Evolutionary conservation across 2,113 vertebrate genomes (phyloP).

Genomic region (Oophaga pumilio): DNA sequence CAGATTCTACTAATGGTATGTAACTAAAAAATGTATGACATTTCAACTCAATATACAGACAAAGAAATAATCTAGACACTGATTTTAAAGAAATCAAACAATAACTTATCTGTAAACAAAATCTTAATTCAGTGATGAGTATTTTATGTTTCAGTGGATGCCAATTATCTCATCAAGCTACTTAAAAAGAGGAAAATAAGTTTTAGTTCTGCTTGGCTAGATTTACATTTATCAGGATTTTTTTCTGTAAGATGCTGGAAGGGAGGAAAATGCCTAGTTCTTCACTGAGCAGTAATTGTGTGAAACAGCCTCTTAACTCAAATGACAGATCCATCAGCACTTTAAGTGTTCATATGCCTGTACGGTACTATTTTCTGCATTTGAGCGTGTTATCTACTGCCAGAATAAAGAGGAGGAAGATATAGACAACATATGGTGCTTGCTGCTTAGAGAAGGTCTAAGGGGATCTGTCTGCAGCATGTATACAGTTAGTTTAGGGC

Average conservation of each 20-base stretch:
- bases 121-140: neutral
- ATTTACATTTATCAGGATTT: conserved; percentile 19
- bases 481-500: conserved; percentile 49
- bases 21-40: neutral
- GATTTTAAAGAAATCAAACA: neutral
- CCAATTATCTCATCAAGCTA: conserved; percentile 21
- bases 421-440: conserved; percentile 53
- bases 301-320: conserved; percentile 43
- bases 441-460: conserved; percentile 45
- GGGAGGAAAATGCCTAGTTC: conserved; percentile 23
- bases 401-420: conserved; percentile 36
- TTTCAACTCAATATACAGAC: neutral
- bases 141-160: neutral
- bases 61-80: neutral
- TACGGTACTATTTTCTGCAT: conserved; percentile 20
- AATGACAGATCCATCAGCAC: conserved; percentile 39
- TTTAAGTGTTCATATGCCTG: conserved; percentile 19
- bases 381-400: conserved; percentile 53
- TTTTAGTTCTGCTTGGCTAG: conserved; percentile 18
- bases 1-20: neutral
- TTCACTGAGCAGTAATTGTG: conserved; percentile 25
- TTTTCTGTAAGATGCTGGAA: conserved; percentile 11
- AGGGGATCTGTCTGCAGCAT: conserved; percentile 50
- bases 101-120: conserved; percentile 8
- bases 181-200: conserved; percentile 3